Conservation (phyloP, 2,888 invertebrate genomes). For the Subacronicta megacephala region DNA sequence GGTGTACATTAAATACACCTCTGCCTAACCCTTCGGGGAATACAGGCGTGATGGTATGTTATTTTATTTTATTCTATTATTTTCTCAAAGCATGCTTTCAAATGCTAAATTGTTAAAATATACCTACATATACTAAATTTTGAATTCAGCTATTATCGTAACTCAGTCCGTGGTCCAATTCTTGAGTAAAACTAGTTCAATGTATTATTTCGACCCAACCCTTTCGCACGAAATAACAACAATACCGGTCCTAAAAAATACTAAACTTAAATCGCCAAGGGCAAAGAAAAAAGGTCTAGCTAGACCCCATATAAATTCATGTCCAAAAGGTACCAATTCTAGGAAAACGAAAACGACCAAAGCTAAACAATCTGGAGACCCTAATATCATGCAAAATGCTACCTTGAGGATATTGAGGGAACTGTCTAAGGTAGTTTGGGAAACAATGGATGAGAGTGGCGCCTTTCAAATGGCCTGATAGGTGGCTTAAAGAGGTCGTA, state of each 20-base stretch:
- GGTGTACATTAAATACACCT: too few relatives aligned
- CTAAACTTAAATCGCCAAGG: constrained; percentile 42
- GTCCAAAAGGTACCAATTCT: constrained; percentile 59
- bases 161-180: constrained; percentile 16
- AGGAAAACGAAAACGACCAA: constrained; percentile 53
- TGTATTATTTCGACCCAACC: constrained; percentile 38
- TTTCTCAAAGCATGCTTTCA: too few relatives aligned
- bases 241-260: constrained; percentile 38
- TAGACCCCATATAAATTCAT: constrained; percentile 66
- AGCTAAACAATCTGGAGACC: constrained; percentile 59
- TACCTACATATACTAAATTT: too few relatives aligned
- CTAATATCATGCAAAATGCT: constrained; percentile 66
- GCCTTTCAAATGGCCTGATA: constrained; percentile 54
- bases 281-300: constrained; percentile 45
- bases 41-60: too few relatives aligned
- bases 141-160: constrained; percentile 4
- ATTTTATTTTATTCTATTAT: too few relatives aligned
- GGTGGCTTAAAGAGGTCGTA: constrained; percentile 57
- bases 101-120: too few relatives aligned
- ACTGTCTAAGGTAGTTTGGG: constrained; percentile 69
- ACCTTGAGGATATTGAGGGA: constrained; percentile 58
- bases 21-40: too few relatives aligned
- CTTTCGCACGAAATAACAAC: constrained; percentile 27
- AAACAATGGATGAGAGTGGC: constrained; percentile 65
- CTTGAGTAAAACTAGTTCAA: constrained; percentile 17